These are phyloP conservation scores for Eledona agricola DNA, from an alignment of 2,888 invertebrate species.

Conservation along the genomic window DNA sequence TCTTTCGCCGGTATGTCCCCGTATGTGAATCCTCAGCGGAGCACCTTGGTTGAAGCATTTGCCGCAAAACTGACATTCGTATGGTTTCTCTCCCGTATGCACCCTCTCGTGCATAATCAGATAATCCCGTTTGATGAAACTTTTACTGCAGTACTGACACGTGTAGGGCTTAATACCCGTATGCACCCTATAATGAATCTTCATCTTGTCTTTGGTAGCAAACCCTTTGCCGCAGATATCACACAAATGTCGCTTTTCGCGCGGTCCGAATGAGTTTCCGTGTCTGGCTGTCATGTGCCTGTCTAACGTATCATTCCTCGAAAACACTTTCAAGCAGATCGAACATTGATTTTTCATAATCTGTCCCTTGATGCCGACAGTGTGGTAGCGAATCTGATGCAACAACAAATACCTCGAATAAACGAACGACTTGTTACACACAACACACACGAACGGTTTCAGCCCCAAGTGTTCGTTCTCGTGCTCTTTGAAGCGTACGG, in stretches of 20 bases:
- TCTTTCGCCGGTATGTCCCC: conserved; percentile 55
- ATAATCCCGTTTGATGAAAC: conserved; percentile 54
- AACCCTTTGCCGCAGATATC: conserved; percentile 55
- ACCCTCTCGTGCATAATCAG: conserved; percentile 57
- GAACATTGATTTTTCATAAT: conserved; percentile 60
- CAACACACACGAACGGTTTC: conserved; percentile 60
- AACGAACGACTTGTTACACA: conserved; percentile 61
- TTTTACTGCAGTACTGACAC: conserved; percentile 53
- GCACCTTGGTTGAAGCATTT: conserved; percentile 56
- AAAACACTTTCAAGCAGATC: conserved; percentile 55
- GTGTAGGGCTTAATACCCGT: conserved; percentile 54
- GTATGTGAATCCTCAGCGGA: conserved; percentile 53
- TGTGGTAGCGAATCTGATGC: conserved; percentile 55
- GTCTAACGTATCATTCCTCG: conserved; percentile 58
- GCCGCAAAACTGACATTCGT: conserved; percentile 57
- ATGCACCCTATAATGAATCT: conserved; percentile 50
- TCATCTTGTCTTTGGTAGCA: conserved; percentile 51
- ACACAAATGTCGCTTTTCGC: conserved; percentile 50
- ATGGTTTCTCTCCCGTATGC: conserved; percentile 59
- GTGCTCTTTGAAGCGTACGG: conserved; percentile 62
- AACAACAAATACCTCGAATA: conserved; percentile 53
- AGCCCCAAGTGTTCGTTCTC: conserved; percentile 61
- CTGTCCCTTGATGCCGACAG: conserved; percentile 59
- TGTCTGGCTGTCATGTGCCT: conserved; percentile 62
- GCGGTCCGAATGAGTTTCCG: conserved; percentile 33